A percentile compares a stretch with the other conserved stretches of the same genome.
Conservation (phyloP, 2,113 vertebrate species). For the Climacteris rufus region DNA sequence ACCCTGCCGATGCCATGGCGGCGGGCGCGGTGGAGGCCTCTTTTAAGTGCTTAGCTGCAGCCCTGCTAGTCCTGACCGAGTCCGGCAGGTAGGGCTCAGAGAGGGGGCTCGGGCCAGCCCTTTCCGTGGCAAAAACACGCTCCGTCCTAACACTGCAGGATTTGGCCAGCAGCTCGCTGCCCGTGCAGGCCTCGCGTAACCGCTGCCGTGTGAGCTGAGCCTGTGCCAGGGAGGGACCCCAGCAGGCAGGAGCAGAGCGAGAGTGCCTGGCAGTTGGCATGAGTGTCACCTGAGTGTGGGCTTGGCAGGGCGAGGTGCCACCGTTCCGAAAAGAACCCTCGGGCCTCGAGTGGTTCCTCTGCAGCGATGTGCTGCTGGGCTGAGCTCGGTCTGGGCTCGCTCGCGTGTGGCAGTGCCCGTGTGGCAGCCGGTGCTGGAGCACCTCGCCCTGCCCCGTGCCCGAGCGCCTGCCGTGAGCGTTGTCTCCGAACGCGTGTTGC, state of each 20-base stretch:
- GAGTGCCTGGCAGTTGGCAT: constrained; percentile 63
- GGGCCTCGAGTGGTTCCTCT: background rate
- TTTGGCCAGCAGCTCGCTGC: background rate
- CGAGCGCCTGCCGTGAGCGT: constrained; percentile 54
- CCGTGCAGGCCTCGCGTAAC: background rate
- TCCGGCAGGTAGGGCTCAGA: constrained; percentile 94
- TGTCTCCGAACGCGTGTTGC: constrained; percentile 65
- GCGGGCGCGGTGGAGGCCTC: constrained; percentile 94
- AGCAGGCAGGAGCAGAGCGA: constrained; percentile 60
- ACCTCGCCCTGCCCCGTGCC: background rate
- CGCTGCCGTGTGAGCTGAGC: background rate
- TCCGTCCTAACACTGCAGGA: background rate
- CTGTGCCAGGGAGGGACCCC: background rate
- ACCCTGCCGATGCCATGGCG: constrained; percentile 92
- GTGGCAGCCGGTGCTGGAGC: background rate
- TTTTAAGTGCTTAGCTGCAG: constrained; percentile 94
- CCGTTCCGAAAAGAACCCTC: fast-evolving
- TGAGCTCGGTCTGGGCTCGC: background rate
- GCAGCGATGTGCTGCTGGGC: background rate
- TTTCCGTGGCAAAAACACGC: background rate
- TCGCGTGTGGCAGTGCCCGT: fast-evolving
- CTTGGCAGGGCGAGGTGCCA: background rate
- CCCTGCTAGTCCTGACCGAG: constrained; percentile 95
- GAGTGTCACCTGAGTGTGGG: constrained; percentile 9
- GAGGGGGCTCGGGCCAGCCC: background rate